A percentile compares a stretch with the other conserved stretches of the same genome.
Evolutionary conservation across 2,113 vertebrate genomes (phyloP).

Genomic region (Onychorhynchus coronatus): DNA sequence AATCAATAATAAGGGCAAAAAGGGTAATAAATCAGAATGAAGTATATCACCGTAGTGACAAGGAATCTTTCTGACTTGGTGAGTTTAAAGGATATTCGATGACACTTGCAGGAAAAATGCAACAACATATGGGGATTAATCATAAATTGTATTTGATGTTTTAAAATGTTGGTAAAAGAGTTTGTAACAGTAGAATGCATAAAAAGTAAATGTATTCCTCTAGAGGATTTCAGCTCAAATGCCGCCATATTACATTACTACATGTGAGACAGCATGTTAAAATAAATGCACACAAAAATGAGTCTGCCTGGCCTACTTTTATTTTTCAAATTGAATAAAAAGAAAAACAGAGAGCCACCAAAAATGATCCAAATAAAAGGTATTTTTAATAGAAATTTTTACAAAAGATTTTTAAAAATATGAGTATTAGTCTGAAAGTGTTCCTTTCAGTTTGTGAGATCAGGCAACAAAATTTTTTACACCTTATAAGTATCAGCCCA

Average conservation of each 20-base stretch:
- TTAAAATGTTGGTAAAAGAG: not conserved
- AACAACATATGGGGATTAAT: not conserved
- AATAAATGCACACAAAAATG: not conserved
- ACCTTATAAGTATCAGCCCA: not conserved
- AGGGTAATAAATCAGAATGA: not conserved
- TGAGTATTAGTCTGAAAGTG: not conserved
- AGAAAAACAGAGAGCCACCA: not conserved
- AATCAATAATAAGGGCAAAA: not conserved
- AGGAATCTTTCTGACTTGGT: not conserved
- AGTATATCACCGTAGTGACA: not conserved
- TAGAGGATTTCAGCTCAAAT: not conserved
- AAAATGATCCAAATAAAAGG: not conserved
- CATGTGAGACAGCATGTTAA: not conserved
- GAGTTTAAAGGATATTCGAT: not conserved
- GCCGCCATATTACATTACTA: not conserved
- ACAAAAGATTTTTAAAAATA: not conserved
- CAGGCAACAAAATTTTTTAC: not conserved
- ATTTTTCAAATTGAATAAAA: not conserved
- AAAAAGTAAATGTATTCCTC: not conserved
- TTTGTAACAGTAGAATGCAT: not conserved
- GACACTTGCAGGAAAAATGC: not conserved
- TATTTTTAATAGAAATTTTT: not conserved
- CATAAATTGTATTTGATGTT: not conserved
- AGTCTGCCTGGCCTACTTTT: not conserved
- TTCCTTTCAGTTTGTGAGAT: not conserved